phyloP scores from a whole-genome alignment of 2,797 vertebrate genomes.

The Linurgus olivaceus region DNA sequence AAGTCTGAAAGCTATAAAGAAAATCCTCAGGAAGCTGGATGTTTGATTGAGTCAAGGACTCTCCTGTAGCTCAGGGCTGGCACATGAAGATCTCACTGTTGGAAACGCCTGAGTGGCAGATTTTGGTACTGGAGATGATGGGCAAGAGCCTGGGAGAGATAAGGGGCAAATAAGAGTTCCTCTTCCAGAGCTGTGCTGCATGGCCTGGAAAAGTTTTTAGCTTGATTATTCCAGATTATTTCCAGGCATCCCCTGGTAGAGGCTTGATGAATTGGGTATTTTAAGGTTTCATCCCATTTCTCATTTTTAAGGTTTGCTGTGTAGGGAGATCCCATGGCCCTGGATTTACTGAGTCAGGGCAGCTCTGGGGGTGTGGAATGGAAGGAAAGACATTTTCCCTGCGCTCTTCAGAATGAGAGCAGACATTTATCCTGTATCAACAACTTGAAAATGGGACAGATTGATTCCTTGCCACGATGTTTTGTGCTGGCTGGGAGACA shows the following conservation, averaged over 20 bases:
- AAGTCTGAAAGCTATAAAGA: not conserved
- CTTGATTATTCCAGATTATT: not conserved
- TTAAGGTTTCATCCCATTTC: not conserved
- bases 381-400: not conserved
- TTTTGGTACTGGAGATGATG: fast-evolving
- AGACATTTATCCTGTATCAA: conserved; percentile 11
- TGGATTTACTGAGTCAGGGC: not conserved
- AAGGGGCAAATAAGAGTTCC: not conserved
- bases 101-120: not conserved
- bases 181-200: not conserved
- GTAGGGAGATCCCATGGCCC: not conserved
- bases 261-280: not conserved
- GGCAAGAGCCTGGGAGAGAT: not conserved
- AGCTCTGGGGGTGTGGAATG: not conserved
- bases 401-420: not conserved
- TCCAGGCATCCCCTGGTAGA: not conserved
- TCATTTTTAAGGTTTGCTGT: not conserved
- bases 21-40: not conserved
- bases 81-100: not conserved
- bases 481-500: not conserved
- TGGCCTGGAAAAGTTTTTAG: not conserved
- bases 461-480: not conserved
- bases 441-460: not conserved
- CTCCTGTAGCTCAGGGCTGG: not conserved
- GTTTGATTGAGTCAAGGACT: not conserved